A percentile compares a stretch with the other conserved stretches of the same genome.
Conservation (phyloP, 2,888 invertebrate genomes). For the Andricus quercusramuli region DNA sequence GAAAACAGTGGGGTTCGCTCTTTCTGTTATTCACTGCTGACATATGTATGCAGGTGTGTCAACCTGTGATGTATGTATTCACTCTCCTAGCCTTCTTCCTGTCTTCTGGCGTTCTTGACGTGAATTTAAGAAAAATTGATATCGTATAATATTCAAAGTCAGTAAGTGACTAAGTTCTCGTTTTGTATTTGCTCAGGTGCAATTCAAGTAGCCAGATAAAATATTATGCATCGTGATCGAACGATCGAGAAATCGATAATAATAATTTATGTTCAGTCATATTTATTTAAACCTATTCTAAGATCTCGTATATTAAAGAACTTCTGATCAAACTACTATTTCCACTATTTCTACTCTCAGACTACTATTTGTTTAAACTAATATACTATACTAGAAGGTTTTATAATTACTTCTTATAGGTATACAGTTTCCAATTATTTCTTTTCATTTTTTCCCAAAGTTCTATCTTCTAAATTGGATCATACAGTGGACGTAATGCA, state of each 20-base stretch:
- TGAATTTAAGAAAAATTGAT: background rate
- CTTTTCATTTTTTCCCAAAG: too few species aligned
- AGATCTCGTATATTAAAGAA: too few species aligned
- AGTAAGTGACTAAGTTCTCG: constrained; percentile 11
- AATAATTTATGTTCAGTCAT: background rate
- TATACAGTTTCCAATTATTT: too few species aligned
- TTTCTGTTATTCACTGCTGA: constrained; percentile 31
- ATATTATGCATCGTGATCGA: background rate
- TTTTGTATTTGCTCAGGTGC: constrained; percentile 27
- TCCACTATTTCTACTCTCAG: too few species aligned
- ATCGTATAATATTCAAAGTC: constrained; percentile 10
- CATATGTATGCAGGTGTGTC: constrained; percentile 39
- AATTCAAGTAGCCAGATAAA: background rate
- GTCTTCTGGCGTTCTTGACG: background rate
- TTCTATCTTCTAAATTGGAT: too few species aligned
- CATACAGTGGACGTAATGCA: too few species aligned
- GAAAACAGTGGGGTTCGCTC: constrained; percentile 26
- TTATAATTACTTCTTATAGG: too few species aligned
- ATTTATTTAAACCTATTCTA: too few species aligned
- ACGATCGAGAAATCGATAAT: background rate
- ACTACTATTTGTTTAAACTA: too few species aligned
- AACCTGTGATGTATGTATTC: constrained; percentile 33
- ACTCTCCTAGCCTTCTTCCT: constrained; percentile 7
- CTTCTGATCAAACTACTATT: too few species aligned
- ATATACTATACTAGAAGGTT: too few species aligned